Conservation (phyloP, 2,888 invertebrate species). For the Lithophane semibrunnea region DNA sequence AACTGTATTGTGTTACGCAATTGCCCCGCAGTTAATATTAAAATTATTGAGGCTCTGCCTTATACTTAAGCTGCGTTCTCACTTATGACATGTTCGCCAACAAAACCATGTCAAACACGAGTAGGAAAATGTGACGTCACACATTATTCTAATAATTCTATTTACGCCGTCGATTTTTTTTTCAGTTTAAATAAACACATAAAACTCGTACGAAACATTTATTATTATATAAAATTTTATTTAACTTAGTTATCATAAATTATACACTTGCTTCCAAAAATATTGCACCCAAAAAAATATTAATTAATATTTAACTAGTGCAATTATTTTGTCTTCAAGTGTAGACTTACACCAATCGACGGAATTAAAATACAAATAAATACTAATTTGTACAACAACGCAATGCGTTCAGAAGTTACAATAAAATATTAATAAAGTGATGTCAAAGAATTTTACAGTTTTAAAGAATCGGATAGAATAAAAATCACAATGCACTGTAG, state of each 20-base stretch:
- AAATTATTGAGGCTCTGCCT: too few relatives aligned
- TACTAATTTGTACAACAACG: constrained; percentile 74
- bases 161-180: background rate
- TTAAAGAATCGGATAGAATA: too few relatives aligned
- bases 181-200: background rate
- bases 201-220: constrained; percentile 47
- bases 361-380: constrained; percentile 67
- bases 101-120: background rate
- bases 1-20: background rate
- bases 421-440: constrained; percentile 24
- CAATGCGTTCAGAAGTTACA: constrained; percentile 43
- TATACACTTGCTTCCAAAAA: constrained; percentile 42
- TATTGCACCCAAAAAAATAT: constrained; percentile 32
- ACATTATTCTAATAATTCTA: background rate
- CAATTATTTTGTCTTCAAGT: constrained; percentile 50
- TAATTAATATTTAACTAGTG: constrained; percentile 11
- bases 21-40: background rate
- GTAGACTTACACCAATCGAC: constrained; percentile 47
- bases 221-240: constrained; percentile 53
- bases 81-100: background rate
- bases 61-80: too few relatives aligned
- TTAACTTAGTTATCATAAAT: constrained; percentile 53
- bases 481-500: background rate
- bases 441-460: constrained; percentile 13
- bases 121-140: background rate